These are phyloP conservation scores for Cyanoramphus novaezelandiae DNA, from an alignment of 2,113 vertebrate genomes.

Conservation along the genomic window DNA sequence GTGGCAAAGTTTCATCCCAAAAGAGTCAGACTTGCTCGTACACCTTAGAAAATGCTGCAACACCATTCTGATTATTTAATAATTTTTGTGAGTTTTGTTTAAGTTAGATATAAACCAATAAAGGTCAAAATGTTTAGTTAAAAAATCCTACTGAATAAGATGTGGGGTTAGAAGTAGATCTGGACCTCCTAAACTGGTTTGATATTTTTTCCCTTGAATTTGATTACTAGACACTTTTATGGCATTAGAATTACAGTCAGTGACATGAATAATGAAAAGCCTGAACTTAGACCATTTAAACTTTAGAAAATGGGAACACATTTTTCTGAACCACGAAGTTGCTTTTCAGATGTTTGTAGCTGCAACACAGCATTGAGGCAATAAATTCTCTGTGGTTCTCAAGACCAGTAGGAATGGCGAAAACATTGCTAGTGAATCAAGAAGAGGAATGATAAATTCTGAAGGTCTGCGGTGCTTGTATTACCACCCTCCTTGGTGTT, in stretches of 20 bases:
- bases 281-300: not conserved
- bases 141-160: not conserved
- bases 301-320: not conserved
- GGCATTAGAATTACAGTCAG: not conserved
- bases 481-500: not conserved
- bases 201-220: not conserved
- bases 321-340: not conserved
- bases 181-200: not conserved
- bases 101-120: not conserved
- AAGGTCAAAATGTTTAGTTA: not conserved
- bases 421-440: not conserved
- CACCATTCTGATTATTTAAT: not conserved
- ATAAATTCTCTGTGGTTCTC: not conserved
- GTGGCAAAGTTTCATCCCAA: not conserved
- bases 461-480: not conserved
- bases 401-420: not conserved
- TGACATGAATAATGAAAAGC: not conserved
- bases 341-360: not conserved
- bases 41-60: not conserved
- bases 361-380: not conserved
- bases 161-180: not conserved
- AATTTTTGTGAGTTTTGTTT: not conserved
- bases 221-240: not conserved
- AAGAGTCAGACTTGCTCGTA: not conserved
- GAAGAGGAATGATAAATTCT: not conserved